Evolutionary conservation across 1,140 invertebrate genomes (phyloP).

Genomic region (Druon quercuslanigerum): DNA sequence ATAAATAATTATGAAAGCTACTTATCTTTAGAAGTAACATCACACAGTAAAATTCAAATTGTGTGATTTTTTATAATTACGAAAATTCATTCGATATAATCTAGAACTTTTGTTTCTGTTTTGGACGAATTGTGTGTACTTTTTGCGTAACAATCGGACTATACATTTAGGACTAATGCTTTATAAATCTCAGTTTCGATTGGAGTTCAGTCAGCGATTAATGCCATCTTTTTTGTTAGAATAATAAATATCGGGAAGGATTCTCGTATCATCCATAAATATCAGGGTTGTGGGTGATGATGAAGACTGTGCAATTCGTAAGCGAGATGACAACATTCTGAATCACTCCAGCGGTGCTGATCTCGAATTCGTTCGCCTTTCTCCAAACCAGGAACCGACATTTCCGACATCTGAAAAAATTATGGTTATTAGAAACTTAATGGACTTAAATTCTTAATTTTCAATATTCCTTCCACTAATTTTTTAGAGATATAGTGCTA

Average conservation of each 20-base stretch:
- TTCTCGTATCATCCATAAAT: constrained; percentile 35
- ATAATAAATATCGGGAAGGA: constrained; percentile 10
- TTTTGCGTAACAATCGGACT: no score
- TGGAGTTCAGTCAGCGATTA: neutral
- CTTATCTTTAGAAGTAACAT: neutral
- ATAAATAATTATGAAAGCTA: constrained; percentile 4
- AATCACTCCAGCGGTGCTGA: constrained; percentile 70
- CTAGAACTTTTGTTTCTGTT: no score
- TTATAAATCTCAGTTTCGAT: constrained; percentile 19
- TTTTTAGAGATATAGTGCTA: no score
- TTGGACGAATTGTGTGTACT: no score
- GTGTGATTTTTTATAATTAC: neutral
- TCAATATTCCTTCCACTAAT: no score
- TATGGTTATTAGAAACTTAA: no score
- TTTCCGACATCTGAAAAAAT: constrained; percentile 57
- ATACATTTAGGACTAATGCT: neutral
- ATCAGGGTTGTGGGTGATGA: constrained; percentile 54
- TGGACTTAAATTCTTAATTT: no score
- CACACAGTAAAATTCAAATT: no score
- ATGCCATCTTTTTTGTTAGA: neutral
- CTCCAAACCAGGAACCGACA: constrained; percentile 40
- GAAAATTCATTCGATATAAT: constrained; percentile 1
- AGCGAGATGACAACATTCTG: constrained; percentile 70
- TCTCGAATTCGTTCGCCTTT: constrained; percentile 56
- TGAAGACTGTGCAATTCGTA: constrained; percentile 69